Percentiles rank a stretch among this genome's conserved stretches.
phyloP scores from a whole-genome alignment of 2,888 invertebrate genomes.

The Tenthredo scrophulariae region DNA sequence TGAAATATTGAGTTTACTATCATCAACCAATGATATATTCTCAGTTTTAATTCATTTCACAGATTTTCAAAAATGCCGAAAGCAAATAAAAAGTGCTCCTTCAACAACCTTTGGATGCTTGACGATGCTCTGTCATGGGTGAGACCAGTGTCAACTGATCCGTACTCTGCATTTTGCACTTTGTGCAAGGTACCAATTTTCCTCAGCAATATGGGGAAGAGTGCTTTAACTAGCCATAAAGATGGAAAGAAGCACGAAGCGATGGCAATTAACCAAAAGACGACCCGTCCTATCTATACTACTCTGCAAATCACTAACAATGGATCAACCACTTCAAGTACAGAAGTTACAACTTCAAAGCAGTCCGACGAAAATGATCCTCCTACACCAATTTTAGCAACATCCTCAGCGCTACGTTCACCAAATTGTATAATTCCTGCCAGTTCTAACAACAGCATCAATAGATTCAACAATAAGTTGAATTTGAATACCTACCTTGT shows the following conservation, averaged over 20 bases:
- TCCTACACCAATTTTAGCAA: conserved; percentile 10
- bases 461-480: conserved; percentile 20
- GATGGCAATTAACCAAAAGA: conserved; percentile 29
- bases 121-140: conserved; percentile 40
- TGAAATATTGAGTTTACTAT: conserved; percentile 21
- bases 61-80: too few species aligned
- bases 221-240: conserved; percentile 35
- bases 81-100: conserved; percentile 11
- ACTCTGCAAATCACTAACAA: conserved; percentile 28
- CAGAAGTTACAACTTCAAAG: conserved; percentile 27
- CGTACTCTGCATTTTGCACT: conserved; percentile 41
- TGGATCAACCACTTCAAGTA: conserved; percentile 29
- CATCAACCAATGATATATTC: conserved; percentile 16
- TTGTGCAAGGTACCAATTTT: conserved; percentile 27
- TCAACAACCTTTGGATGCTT: conserved; percentile 18
- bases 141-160: conserved; percentile 39
- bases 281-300: conserved; percentile 28
- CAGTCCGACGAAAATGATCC: conserved; percentile 12
- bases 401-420: conserved; percentile 25
- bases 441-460: conserved; percentile 31
- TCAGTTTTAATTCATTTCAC: too few species aligned
- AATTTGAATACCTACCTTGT: conserved; percentile 33
- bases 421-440: conserved; percentile 34
- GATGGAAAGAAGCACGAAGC: conserved; percentile 35
- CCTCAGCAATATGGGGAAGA: conserved; percentile 31